Conservation (phyloP, 2,113 vertebrate genomes). For the Brienomyrus longianalis region DNA sequence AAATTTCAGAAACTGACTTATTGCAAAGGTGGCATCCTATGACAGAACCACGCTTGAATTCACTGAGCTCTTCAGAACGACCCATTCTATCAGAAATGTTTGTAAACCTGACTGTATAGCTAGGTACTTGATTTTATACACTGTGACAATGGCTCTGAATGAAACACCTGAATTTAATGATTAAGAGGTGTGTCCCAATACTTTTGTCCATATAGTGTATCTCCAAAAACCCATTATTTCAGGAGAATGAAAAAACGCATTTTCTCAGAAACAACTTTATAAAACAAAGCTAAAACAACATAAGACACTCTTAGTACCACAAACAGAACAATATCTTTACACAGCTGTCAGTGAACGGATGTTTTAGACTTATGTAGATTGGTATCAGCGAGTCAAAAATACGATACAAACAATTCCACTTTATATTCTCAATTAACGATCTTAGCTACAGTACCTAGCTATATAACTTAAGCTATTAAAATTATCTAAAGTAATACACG, state of each 20-base stretch:
- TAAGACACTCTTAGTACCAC: background rate
- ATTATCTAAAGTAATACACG: background rate
- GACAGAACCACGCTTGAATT: too few species aligned
- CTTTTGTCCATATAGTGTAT: background rate
- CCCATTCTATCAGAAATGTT: background rate
- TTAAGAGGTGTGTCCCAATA: background rate
- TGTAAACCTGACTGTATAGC: background rate
- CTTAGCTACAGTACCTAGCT: background rate
- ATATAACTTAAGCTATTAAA: background rate
- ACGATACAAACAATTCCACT: background rate
- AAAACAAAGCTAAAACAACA: background rate
- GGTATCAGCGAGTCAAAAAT: background rate
- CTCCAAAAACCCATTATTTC: background rate
- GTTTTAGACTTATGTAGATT: background rate
- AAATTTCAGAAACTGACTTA: background rate
- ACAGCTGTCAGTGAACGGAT: background rate
- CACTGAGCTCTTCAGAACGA: background rate
- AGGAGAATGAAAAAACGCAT: too few species aligned
- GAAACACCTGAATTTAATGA: background rate
- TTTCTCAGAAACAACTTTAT: background rate
- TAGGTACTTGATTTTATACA: background rate
- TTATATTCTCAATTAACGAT: background rate
- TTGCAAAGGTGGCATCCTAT: background rate
- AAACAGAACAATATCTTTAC: background rate
- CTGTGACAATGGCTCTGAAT: background rate